A percentile compares a stretch with the other conserved stretches of the same genome.
Conservation (phyloP, 2,797 vertebrate genomes). For the Phrynocephalus guinanensis region DNA sequence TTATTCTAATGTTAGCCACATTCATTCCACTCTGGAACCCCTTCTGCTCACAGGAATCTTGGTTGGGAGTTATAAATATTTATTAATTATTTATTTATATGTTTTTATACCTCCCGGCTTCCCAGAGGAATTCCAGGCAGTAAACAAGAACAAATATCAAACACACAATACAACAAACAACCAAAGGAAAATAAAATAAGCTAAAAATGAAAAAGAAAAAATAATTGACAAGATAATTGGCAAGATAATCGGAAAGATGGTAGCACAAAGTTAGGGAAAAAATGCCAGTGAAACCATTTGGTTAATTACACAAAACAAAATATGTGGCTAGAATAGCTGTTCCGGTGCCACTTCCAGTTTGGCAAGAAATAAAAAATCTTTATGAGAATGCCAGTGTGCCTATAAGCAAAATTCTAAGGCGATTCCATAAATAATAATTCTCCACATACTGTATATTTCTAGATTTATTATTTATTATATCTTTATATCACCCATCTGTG, state of each 20-base stretch:
- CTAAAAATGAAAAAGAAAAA: no score
- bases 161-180: no score
- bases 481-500: no score
- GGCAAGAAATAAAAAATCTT: background rate
- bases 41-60: background rate
- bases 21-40: background rate
- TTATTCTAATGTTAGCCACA: background rate
- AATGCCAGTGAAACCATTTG: background rate
- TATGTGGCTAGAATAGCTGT: background rate
- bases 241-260: no score
- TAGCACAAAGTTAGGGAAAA: no score
- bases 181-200: no score
- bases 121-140: no score
- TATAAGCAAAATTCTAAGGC: background rate
- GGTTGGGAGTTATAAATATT: background rate
- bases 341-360: slow-evolving; percentile 15
- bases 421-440: background rate
- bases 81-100: no score
- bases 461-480: background rate
- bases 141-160: no score
- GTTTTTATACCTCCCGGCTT: no score
- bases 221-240: no score
- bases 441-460: background rate
- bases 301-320: slow-evolving; percentile 24
- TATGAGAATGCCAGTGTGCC: background rate